phyloP scores from a whole-genome alignment of 2,888 invertebrate genomes.

The Junonia oenone region DNA sequence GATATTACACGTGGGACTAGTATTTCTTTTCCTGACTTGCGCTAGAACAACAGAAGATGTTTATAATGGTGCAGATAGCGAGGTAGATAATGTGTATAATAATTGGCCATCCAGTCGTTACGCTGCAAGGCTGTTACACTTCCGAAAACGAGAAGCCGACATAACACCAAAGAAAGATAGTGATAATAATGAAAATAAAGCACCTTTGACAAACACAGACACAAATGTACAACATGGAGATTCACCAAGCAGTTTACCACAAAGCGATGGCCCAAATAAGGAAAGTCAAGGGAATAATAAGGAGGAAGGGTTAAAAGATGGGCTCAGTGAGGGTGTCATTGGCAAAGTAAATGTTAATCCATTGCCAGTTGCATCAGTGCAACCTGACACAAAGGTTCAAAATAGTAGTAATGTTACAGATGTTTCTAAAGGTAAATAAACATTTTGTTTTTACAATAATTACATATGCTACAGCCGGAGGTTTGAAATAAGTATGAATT shows the following conservation, averaged over 20 bases:
- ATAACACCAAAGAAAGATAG: background rate
- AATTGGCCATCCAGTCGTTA: background rate
- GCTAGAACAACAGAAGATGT: constrained; percentile 17
- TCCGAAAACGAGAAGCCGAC: constrained; percentile 18
- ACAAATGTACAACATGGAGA: background rate
- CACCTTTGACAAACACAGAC: background rate
- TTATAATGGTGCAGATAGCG: background rate
- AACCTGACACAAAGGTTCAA: constrained; percentile 21
- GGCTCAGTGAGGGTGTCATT: constrained; percentile 35
- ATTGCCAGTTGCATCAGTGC: constrained; percentile 7
- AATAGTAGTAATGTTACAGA: background rate
- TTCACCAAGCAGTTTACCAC: background rate
- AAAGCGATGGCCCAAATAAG: constrained; percentile 2
- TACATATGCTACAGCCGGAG: too few relatives aligned
- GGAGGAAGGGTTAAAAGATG: constrained; percentile 9
- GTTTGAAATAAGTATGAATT: too few relatives aligned
- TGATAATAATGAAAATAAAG: constrained; percentile 1
- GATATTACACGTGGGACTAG: constrained; percentile 20
- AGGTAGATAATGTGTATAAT: constrained; percentile 2
- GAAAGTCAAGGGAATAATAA: background rate
- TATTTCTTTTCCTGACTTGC: constrained; percentile 22
- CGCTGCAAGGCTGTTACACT: background rate
- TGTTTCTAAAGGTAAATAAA: background rate
- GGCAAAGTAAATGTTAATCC: constrained; percentile 24
- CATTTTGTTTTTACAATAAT: background rate